Percentiles rank a stretch among this genome's conserved stretches.
phyloP scores from a whole-genome alignment of 2,113 vertebrate genomes.

The Mobula hypostoma region DNA sequence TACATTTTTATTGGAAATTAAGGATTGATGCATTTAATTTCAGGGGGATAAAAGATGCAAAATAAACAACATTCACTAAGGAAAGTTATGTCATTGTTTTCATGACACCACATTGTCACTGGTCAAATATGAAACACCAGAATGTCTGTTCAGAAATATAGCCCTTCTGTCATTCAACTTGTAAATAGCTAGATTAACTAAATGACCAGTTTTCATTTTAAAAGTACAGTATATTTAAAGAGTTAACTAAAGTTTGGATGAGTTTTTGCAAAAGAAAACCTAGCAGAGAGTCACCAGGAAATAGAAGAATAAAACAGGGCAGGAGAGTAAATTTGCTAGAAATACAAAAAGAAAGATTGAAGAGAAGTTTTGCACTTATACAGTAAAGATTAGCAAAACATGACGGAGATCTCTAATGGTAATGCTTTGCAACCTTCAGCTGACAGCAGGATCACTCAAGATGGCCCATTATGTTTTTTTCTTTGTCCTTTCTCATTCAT shows the following conservation, averaged over 20 bases:
- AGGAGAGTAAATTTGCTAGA: background rate
- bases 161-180: background rate
- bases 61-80: background rate
- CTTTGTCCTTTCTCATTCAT: background rate
- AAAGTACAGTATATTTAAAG: background rate
- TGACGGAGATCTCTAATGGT: background rate
- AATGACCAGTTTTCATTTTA: background rate
- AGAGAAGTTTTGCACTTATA: too few relatives aligned
- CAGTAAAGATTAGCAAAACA: too few relatives aligned
- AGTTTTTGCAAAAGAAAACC: too few relatives aligned
- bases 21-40: background rate
- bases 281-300: background rate
- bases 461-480: background rate
- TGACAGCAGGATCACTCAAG: background rate
- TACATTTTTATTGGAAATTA: background rate
- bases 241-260: too few relatives aligned
- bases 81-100: background rate
- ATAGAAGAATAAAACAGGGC: background rate
- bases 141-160: background rate
- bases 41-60: background rate
- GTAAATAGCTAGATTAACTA: background rate
- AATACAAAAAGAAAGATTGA: background rate
- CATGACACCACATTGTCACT: background rate
- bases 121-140: background rate
- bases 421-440: background rate